phyloP scores from a whole-genome alignment of 2,888 invertebrate species.

The Muscina levida region DNA sequence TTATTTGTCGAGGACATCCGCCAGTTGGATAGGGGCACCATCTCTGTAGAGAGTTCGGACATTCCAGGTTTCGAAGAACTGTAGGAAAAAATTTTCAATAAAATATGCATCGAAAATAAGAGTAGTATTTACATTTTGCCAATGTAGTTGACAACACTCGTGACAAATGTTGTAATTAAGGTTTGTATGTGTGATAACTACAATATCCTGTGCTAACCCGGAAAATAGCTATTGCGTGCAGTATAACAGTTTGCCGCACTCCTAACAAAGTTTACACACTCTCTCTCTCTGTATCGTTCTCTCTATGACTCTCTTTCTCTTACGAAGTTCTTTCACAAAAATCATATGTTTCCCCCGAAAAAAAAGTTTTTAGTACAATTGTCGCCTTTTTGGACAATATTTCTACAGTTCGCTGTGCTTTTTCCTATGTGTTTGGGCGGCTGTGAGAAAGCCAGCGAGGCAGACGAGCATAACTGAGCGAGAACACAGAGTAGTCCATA shows the following conservation, averaged over 20 bases:
- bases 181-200: neutral
- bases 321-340: slow-evolving; percentile 6
- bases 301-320: slow-evolving; percentile 14
- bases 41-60: no score
- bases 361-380: slow-evolving; percentile 54
- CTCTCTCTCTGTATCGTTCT: no score
- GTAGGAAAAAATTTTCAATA: no score
- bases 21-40: no score
- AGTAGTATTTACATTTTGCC: no score
- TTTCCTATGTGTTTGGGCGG: neutral
- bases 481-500: slow-evolving; percentile 29
- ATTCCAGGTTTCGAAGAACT: no score
- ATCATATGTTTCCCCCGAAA: slow-evolving; percentile 1
- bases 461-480: neutral
- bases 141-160: no score
- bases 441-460: slow-evolving; percentile 5
- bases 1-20: no score
- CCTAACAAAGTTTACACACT: neutral
- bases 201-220: neutral
- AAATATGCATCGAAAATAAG: no score
- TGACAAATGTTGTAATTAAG: neutral
- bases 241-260: slow-evolving; percentile 48
- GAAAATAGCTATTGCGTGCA: slow-evolving; percentile 12
- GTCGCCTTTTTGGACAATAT: slow-evolving; percentile 30
- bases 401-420: slow-evolving; percentile 12